Conservation (phyloP, 2,888 invertebrate genomes). For the Drosophila falleni region DNA sequence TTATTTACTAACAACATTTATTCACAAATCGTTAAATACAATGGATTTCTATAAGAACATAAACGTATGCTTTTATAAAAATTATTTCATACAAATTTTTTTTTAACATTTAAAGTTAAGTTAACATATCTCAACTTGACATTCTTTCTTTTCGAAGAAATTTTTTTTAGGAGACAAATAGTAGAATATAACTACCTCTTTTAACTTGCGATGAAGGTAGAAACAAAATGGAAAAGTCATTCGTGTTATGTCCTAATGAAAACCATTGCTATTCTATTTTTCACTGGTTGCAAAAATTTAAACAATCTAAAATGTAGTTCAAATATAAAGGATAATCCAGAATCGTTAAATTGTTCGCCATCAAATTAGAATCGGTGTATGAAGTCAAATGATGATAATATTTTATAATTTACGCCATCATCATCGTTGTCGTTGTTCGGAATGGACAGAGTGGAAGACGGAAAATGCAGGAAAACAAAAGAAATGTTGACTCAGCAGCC, state of each 20-base stretch:
- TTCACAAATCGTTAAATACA: not conserved
- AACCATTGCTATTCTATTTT: not conserved
- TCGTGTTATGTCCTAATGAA: not conserved
- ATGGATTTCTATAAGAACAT: too few relatives aligned
- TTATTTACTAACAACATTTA: not conserved
- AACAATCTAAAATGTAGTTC: not conserved
- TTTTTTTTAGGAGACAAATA: too few relatives aligned
- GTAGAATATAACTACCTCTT: too few relatives aligned
- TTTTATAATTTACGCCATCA: too few relatives aligned
- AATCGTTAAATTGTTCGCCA: not conserved
- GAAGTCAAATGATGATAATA: too few relatives aligned
- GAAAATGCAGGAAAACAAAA: slow-evolving; percentile 51
- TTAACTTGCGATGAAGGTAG: too few relatives aligned
- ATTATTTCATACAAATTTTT: too few relatives aligned
- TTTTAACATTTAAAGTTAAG: not conserved
- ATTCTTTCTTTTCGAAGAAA: not conserved
- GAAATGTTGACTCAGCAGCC: slow-evolving; percentile 42
- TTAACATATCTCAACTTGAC: too few relatives aligned
- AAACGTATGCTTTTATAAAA: too few relatives aligned
- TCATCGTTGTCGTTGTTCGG: slow-evolving; percentile 35
- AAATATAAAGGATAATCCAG: not conserved
- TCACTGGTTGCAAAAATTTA: too few relatives aligned
- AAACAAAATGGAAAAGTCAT: not conserved
- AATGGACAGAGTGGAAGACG: slow-evolving; percentile 53
- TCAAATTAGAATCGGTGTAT: not conserved